phyloP scores from a whole-genome alignment of 2,797 vertebrate genomes.

The Fringilla coelebs region DNA sequence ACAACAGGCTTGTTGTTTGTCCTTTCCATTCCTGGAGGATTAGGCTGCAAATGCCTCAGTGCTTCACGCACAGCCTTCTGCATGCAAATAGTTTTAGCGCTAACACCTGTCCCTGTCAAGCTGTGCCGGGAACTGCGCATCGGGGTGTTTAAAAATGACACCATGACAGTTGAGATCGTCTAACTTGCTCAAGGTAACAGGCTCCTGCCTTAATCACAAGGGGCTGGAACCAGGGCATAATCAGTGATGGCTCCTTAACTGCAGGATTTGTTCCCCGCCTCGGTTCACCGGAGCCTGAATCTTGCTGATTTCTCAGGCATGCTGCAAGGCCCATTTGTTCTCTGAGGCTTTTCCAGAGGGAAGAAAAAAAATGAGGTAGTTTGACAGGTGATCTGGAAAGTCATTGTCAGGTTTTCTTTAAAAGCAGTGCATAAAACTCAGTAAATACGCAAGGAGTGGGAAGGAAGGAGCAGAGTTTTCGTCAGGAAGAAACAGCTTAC shows the following conservation, averaged over 20 bases:
- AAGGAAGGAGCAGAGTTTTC: background rate
- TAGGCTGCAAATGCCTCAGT: background rate
- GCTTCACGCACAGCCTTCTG: background rate
- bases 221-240: background rate
- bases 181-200: conserved; percentile 9
- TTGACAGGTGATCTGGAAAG: conserved; percentile 11
- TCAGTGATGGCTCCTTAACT: conserved; percentile 33
- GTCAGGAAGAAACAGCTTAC: background rate
- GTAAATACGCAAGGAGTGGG: background rate
- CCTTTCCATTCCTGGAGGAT: background rate
- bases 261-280: background rate
- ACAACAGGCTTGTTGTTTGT: background rate
- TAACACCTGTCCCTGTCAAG: conserved; percentile 42
- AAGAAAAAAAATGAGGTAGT: conserved; percentile 23
- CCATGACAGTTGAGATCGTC: conserved; percentile 28
- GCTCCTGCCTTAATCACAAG: conserved; percentile 32
- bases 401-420: conserved; percentile 1
- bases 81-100: background rate
- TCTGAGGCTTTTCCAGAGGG: conserved; percentile 18
- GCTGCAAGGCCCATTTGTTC: background rate
- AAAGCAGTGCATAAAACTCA: background rate
- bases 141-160: conserved; percentile 41
- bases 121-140: background rate
- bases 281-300: background rate
- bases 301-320: conserved; percentile 39